These are phyloP conservation scores for Drosophila differens DNA, from an alignment of 2,888 invertebrate species.

Conservation along the genomic window DNA sequence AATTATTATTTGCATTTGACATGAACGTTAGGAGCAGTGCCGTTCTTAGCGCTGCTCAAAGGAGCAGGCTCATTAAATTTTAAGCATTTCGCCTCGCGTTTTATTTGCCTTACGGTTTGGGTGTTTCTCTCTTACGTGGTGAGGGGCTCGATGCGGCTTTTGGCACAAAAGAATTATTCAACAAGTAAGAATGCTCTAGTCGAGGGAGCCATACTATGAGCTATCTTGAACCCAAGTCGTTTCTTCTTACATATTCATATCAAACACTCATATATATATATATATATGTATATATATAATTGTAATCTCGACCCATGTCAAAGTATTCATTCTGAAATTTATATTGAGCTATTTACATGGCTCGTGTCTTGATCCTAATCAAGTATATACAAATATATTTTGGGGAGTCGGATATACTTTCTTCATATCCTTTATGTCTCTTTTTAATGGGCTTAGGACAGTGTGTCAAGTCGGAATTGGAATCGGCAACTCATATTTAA, in stretches of 20 bases:
- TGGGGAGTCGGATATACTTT: too few relatives aligned
- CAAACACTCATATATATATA: background rate
- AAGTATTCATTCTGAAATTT: background rate
- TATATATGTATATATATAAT: background rate
- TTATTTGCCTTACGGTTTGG: background rate
- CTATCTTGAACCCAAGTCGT: background rate
- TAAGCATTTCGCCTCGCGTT: slow-evolving; percentile 1
- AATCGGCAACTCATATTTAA: too few relatives aligned
- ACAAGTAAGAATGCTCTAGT: background rate
- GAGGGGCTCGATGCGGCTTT: slow-evolving; percentile 16
- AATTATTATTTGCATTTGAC: slow-evolving; percentile 40
- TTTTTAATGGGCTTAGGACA: too few relatives aligned
- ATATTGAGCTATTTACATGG: background rate
- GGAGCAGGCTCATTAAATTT: slow-evolving; percentile 5
- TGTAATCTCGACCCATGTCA: background rate
- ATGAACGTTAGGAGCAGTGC: slow-evolving; percentile 19
- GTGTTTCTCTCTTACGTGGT: background rate
- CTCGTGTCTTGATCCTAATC: background rate
- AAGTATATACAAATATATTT: background rate
- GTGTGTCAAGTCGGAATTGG: too few relatives aligned
- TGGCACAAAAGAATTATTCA: background rate
- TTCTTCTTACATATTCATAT: background rate
- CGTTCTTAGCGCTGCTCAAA: slow-evolving; percentile 36
- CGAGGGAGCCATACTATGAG: background rate
- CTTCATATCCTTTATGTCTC: too few relatives aligned